Percentiles rank a stretch among this genome's conserved stretches.
These are phyloP conservation scores for Gasterosteus nipponicus DNA, from an alignment of 2,113 vertebrate species.

Conservation along the genomic window DNA sequence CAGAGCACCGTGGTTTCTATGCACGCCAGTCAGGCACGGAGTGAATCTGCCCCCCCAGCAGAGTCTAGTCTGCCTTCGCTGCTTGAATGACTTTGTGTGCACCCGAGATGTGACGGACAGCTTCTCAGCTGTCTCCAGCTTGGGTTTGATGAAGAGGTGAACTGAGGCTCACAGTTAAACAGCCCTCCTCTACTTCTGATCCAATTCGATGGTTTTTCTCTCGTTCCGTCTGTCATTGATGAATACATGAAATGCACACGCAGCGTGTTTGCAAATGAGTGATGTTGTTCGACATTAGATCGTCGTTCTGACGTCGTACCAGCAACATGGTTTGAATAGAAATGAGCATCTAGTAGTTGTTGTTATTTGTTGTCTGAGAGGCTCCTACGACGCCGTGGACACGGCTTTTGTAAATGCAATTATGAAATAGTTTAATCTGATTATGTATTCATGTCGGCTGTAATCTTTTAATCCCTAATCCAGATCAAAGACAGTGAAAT, in stretches of 20 bases:
- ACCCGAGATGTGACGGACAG: neutral
- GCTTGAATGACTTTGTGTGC: neutral
- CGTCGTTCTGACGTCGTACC: neutral
- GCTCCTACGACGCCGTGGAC: conserved; percentile 16
- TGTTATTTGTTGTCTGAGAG: neutral
- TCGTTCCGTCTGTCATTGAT: too few species aligned
- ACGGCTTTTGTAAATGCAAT: conserved; percentile 37
- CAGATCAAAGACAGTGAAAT: conserved; percentile 50
- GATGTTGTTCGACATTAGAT: neutral
- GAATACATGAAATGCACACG: neutral
- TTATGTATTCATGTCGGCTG: conserved; percentile 49
- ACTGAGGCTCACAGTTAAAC: neutral
- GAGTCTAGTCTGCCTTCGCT: neutral
- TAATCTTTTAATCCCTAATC: conserved; percentile 71
- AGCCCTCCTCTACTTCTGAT: too few species aligned
- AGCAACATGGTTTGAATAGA: neutral
- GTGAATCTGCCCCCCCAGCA: neutral
- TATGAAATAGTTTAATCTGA: conserved; percentile 60
- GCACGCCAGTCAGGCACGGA: neutral
- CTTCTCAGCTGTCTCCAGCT: too few species aligned
- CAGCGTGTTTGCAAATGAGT: too few species aligned
- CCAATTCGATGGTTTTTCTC: too few species aligned
- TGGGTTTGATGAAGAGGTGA: neutral
- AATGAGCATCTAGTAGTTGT: neutral
- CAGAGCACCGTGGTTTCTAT: neutral